phyloP scores from a whole-genome alignment of 2,113 vertebrate genomes.

The Paraplagusia blochii region DNA sequence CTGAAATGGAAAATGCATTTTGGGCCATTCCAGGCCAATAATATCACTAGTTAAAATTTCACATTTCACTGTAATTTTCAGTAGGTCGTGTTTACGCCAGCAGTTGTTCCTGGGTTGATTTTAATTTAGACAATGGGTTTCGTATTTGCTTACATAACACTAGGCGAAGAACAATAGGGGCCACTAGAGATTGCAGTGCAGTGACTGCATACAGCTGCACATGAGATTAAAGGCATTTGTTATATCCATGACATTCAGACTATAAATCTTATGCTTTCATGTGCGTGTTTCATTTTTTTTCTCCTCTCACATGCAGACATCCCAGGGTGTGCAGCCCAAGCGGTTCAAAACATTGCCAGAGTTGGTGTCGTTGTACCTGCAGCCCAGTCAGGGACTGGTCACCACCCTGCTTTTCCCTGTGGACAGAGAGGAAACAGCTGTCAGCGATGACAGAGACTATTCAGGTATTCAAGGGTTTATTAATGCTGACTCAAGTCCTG shows the following conservation, averaged over 20 bases:
- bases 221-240: slow-evolving; percentile 20
- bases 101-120: slow-evolving; percentile 42
- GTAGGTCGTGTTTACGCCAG: slow-evolving; percentile 22
- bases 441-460: slow-evolving; percentile 85
- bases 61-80: slow-evolving; percentile 8
- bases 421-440: slow-evolving; percentile 83
- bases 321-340: slow-evolving; percentile 91
- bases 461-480: slow-evolving; percentile 76
- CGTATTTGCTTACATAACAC: slow-evolving; percentile 43
- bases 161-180: slow-evolving; percentile 44
- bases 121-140: slow-evolving; percentile 39
- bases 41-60: too few relatives aligned
- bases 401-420: slow-evolving; percentile 87
- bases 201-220: slow-evolving; percentile 6
- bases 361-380: slow-evolving; percentile 87
- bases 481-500: background rate
- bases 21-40: too few relatives aligned
- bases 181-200: slow-evolving; percentile 30
- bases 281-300: too few relatives aligned
- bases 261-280: slow-evolving; percentile 12
- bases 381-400: slow-evolving; percentile 95
- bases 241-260: slow-evolving; percentile 9
- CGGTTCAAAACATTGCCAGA: slow-evolving; percentile 90
- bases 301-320: slow-evolving; percentile 77
- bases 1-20: too few relatives aligned